These are phyloP conservation scores for Edolisoma coerulescens DNA, from an alignment of 2,113 vertebrate species.

Conservation along the genomic window DNA sequence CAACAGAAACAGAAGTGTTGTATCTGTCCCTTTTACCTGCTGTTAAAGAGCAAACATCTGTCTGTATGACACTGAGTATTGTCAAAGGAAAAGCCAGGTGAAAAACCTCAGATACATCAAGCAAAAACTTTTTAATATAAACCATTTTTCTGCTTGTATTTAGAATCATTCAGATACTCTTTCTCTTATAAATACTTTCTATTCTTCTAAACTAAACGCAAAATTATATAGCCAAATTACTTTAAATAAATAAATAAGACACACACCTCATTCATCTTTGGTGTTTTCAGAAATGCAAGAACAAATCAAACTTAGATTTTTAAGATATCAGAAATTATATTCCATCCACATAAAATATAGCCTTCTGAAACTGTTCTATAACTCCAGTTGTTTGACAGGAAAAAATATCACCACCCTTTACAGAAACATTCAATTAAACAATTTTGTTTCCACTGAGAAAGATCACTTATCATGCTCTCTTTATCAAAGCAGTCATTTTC, in stretches of 20 bases:
- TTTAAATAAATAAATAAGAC: not conserved
- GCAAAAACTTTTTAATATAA: not conserved
- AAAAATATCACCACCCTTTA: not conserved
- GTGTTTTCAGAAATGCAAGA: not conserved
- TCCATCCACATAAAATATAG: not conserved
- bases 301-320: not conserved
- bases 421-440: constrained; percentile 15
- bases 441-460: not conserved
- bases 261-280: not conserved
- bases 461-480: not conserved
- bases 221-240: not conserved
- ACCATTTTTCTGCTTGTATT: not conserved
- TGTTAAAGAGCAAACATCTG: not conserved
- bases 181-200: not conserved
- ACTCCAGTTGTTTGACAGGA: not conserved
- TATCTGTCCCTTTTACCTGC: not conserved
- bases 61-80: not conserved
- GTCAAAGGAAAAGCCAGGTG: not conserved
- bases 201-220: not conserved
- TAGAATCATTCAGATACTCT: not conserved
- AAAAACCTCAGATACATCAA: not conserved
- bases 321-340: not conserved
- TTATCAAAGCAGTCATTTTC: not conserved
- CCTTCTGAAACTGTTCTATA: not conserved
- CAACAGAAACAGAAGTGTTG: not conserved